These are phyloP conservation scores for Sycobia sp. DNA, from an alignment of 1,140 invertebrate genomes.

Conservation along the genomic window DNA sequence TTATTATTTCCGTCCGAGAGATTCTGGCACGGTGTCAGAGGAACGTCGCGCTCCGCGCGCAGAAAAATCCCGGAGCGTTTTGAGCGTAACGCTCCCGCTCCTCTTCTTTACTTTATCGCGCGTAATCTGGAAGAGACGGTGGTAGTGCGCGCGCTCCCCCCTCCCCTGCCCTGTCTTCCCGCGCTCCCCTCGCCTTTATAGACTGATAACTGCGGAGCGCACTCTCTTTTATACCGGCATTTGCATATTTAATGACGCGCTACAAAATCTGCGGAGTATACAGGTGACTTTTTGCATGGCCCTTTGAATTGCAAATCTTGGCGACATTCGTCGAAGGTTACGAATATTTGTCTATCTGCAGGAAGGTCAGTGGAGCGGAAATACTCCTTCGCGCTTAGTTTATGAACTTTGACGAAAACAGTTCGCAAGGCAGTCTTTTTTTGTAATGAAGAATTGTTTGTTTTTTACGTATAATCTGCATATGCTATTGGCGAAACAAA, in stretches of 20 bases:
- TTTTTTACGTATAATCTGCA: no score
- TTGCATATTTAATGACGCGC: slow-evolving; percentile 21
- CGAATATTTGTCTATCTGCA: background rate
- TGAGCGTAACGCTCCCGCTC: background rate
- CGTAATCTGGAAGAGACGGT: slow-evolving; percentile 1
- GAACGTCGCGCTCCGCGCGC: background rate
- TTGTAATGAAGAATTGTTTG: no score
- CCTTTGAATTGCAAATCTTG: slow-evolving; percentile 6
- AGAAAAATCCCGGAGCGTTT: background rate
- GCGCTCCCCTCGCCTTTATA: background rate
- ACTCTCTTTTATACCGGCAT: slow-evolving; percentile 15
- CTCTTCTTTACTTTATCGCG: slow-evolving; percentile 20
- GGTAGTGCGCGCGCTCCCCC: background rate
- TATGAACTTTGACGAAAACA: no score
- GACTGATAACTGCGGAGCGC: background rate
- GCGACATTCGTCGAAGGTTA: no score
- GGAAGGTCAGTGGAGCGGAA: no score
- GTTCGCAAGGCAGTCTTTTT: no score
- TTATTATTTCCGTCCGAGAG: slow-evolving; percentile 36
- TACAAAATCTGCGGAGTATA: background rate
- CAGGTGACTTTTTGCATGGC: background rate
- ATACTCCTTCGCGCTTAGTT: no score
- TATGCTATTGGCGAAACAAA: no score
- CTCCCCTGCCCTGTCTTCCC: background rate
- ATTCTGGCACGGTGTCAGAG: slow-evolving; percentile 29